Percentiles rank a stretch among this genome's conserved stretches.
These are phyloP conservation scores for Malacoraja senta DNA, from an alignment of 2,797 vertebrate genomes.

Conservation along the genomic window DNA sequence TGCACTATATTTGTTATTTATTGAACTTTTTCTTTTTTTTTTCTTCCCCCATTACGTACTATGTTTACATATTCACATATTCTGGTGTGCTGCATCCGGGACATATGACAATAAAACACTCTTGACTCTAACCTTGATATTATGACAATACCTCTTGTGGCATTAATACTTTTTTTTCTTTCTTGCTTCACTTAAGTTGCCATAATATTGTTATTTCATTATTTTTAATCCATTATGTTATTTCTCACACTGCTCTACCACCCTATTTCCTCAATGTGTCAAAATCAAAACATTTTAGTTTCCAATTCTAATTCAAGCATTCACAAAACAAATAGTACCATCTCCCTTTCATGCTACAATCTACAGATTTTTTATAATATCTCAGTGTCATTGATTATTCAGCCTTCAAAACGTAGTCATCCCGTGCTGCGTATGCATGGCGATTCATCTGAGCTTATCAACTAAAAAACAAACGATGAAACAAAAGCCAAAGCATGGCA, in stretches of 20 bases:
- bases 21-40: too few species aligned
- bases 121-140: background rate
- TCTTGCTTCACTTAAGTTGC: background rate
- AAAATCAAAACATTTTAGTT: background rate
- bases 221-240: background rate
- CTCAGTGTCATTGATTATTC: background rate
- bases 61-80: too few species aligned
- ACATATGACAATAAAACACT: too few species aligned
- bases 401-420: background rate
- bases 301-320: background rate
- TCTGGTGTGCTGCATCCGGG: too few species aligned
- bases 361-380: background rate
- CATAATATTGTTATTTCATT: background rate
- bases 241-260: background rate
- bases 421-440: background rate
- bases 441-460: background rate
- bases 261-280: background rate
- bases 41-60: too few species aligned
- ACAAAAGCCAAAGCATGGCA: background rate
- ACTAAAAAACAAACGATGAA: background rate
- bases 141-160: background rate
- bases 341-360: background rate
- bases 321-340: background rate
- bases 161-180: background rate
- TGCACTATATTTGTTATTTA: too few species aligned